Conservation (phyloP, 2,888 invertebrate genomes). For the Drosophila antonietae region DNA sequence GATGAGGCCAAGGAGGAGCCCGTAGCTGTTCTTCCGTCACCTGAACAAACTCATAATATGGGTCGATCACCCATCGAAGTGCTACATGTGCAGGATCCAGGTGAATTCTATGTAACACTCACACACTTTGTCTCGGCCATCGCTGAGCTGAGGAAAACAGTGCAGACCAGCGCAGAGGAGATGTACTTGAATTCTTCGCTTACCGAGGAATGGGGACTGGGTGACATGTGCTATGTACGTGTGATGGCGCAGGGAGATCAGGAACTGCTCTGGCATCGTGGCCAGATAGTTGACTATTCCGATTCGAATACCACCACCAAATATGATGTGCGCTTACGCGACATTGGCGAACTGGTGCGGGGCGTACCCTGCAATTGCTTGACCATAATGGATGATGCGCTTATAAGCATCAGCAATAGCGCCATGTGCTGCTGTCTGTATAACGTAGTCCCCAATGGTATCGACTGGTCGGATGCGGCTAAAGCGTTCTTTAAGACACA, state of each 20-base stretch:
- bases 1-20: constrained; percentile 10
- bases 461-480: constrained; percentile 85
- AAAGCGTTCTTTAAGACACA: constrained; percentile 87
- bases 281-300: constrained; percentile 44
- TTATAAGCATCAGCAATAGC: constrained; percentile 86
- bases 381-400: constrained; percentile 85
- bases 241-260: constrained; percentile 80
- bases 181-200: background rate
- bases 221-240: constrained; percentile 85
- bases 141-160: constrained; percentile 85
- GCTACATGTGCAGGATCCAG: constrained; percentile 86
- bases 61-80: constrained; percentile 83
- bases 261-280: constrained; percentile 86
- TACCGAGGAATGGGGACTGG: constrained; percentile 85
- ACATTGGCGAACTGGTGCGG: constrained; percentile 86
- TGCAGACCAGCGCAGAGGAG: constrained; percentile 84
- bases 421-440: constrained; percentile 89
- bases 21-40: background rate
- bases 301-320: background rate
- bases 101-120: constrained; percentile 87
- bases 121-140: constrained; percentile 85
- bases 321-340: constrained; percentile 87
- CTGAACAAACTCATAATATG: background rate
- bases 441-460: constrained; percentile 89
- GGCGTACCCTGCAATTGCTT: constrained; percentile 83